Conservation (phyloP, 2,113 vertebrate genomes). For the Actinemys pallida region DNA sequence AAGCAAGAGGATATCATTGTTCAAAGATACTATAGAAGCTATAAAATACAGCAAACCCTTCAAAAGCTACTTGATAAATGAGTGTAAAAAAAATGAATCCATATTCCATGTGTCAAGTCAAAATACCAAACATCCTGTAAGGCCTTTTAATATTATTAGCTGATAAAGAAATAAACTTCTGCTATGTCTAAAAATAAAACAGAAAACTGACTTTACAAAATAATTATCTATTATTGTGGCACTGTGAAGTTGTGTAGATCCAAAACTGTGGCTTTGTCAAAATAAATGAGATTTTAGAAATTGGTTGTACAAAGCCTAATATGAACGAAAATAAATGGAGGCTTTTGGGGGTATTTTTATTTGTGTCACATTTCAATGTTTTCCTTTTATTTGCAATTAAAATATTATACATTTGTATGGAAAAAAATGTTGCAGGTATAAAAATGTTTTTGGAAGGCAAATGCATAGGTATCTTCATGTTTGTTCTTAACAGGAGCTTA, state of each 20-base stretch:
- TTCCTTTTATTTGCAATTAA: background rate
- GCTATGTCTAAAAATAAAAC: background rate
- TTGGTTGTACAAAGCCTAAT: background rate
- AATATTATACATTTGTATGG: background rate
- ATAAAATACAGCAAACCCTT: background rate
- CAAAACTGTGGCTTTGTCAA: background rate
- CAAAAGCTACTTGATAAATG: background rate
- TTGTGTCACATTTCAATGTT: background rate
- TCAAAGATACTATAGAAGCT: background rate
- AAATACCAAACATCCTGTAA: background rate
- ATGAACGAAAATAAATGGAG: background rate
- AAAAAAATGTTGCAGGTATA: background rate
- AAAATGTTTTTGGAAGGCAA: background rate
- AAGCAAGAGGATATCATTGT: fast-evolving
- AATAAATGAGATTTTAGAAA: background rate
- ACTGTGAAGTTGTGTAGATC: background rate
- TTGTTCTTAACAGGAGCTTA: background rate
- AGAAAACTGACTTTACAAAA: background rate
- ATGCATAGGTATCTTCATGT: background rate
- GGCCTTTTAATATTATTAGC: background rate
- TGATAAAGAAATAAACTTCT: background rate
- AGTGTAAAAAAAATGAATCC: background rate
- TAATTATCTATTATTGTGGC: background rate
- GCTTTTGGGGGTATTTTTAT: background rate
- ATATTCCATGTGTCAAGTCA: background rate